These are phyloP conservation scores for Enteromius radiatus DNA, from an alignment of 2,797 vertebrate species.

Conservation along the genomic window DNA sequence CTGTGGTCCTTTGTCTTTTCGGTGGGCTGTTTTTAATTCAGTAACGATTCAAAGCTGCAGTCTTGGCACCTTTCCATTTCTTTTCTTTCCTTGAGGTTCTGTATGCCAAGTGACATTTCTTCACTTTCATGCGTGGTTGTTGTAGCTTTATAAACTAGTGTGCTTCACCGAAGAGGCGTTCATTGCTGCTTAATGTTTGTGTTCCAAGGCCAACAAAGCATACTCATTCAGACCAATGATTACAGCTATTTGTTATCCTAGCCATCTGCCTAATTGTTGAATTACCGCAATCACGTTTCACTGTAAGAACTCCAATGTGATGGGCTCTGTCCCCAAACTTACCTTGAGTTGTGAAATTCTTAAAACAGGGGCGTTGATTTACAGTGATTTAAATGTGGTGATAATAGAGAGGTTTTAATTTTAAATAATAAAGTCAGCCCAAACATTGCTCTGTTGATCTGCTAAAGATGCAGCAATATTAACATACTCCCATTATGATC, in stretches of 20 bases:
- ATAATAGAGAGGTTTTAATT: not conserved
- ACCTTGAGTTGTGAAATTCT: not conserved
- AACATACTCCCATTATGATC: not conserved
- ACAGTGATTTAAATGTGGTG: not conserved
- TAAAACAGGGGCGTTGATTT: not conserved
- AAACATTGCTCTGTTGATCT: not conserved
- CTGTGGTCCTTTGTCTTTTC: not conserved
- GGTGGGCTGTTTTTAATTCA: conserved; percentile 25
- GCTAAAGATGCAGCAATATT: not conserved
- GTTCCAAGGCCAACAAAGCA: conserved; percentile 3
- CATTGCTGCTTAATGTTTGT: conserved; percentile 3
- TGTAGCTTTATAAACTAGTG: not conserved
- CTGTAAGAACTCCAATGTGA: not conserved
- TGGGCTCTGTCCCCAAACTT: no score
- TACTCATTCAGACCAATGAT: not conserved
- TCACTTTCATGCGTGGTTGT: conserved; percentile 13
- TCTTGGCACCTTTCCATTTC: conserved; percentile 21
- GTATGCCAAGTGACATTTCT: not conserved
- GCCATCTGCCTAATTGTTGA: conserved; percentile 16
- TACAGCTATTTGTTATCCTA: conserved; percentile 10
- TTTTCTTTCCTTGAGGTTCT: conserved; percentile 13
- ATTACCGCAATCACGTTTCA: not conserved
- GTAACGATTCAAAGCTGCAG: conserved; percentile 31
- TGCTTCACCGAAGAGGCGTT: conserved; percentile 23
- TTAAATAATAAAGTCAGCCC: not conserved